These are phyloP conservation scores for Ceramica pisi DNA, from an alignment of 2,888 invertebrate genomes.

Conservation along the genomic window DNA sequence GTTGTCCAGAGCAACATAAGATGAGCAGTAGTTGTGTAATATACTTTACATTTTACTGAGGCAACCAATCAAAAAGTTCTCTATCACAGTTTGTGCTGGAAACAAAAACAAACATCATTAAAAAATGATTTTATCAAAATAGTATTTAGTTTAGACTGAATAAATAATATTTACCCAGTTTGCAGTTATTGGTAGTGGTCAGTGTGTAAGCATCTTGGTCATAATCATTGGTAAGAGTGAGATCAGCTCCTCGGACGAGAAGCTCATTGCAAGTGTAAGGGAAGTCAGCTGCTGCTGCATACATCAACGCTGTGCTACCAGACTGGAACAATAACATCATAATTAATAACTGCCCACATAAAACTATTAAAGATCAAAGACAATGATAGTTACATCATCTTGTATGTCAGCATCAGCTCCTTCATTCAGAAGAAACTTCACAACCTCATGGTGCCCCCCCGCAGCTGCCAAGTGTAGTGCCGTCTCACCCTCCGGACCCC, in stretches of 20 bases:
- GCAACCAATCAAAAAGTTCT: slow-evolving; percentile 93
- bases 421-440: slow-evolving; percentile 94
- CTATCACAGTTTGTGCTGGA: slow-evolving; percentile 94
- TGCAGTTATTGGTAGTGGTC: slow-evolving; percentile 92
- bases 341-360: slow-evolving; percentile 11
- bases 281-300: slow-evolving; percentile 97
- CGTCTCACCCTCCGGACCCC: slow-evolving; percentile 95
- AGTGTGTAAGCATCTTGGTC: slow-evolving; percentile 96
- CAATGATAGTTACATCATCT: slow-evolving; percentile 93
- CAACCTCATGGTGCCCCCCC: slow-evolving; percentile 97
- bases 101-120: slow-evolving; percentile 72
- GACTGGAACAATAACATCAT: slow-evolving; percentile 89
- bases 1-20: slow-evolving; percentile 84
- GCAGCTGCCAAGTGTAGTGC: slow-evolving; percentile 95
- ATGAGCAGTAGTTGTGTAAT: slow-evolving; percentile 71
- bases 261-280: slow-evolving; percentile 97
- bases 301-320: slow-evolving; percentile 97
- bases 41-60: slow-evolving; percentile 87
- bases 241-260: slow-evolving; percentile 94
- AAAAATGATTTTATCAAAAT: neutral
- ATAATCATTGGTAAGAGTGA: slow-evolving; percentile 95
- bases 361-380: neutral
- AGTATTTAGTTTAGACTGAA: neutral
- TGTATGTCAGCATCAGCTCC: slow-evolving; percentile 95
- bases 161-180: slow-evolving; percentile 81